Evolutionary conservation across 2,113 vertebrate species (phyloP).

Genomic region (Nothocercus julius): DNA sequence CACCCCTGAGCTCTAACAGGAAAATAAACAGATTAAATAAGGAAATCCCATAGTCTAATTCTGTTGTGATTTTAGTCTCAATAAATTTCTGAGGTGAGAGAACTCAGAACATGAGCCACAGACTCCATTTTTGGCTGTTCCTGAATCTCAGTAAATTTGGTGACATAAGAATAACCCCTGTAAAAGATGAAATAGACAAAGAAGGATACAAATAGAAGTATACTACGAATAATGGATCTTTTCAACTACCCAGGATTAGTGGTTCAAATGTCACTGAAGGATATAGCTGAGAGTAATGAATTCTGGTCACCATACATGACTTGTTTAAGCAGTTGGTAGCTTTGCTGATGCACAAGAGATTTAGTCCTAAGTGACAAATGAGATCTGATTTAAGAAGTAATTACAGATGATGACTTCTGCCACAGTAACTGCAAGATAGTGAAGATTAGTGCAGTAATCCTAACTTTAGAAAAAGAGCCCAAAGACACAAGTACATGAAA

Average conservation of each 20-base stretch:
- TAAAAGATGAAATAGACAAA: not conserved
- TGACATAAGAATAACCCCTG: not conserved
- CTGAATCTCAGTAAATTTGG: not conserved
- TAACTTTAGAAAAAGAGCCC: not conserved
- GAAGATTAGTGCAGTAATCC: conserved; percentile 33
- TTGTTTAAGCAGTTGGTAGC: conserved; percentile 20
- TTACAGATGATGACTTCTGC: conserved; percentile 37
- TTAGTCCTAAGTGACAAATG: conserved; percentile 38
- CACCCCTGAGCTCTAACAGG: not conserved
- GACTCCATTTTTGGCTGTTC: not conserved
- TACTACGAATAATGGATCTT: not conserved
- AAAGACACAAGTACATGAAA: not conserved
- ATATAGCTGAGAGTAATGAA: not conserved
- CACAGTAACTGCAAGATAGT: not conserved
- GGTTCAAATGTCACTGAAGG: not conserved
- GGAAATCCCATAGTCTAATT: not conserved
- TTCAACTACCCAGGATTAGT: not conserved
- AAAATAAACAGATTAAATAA: not conserved
- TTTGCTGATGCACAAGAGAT: conserved; percentile 17
- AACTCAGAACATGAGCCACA: not conserved
- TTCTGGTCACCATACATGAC: not conserved
- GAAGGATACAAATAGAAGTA: not conserved
- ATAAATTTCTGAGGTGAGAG: not conserved
- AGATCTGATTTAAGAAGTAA: conserved; percentile 56
- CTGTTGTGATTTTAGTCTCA: not conserved